Evolutionary conservation across 2,797 vertebrate genomes (phyloP).

Genomic region (Brotula barbata): DNA sequence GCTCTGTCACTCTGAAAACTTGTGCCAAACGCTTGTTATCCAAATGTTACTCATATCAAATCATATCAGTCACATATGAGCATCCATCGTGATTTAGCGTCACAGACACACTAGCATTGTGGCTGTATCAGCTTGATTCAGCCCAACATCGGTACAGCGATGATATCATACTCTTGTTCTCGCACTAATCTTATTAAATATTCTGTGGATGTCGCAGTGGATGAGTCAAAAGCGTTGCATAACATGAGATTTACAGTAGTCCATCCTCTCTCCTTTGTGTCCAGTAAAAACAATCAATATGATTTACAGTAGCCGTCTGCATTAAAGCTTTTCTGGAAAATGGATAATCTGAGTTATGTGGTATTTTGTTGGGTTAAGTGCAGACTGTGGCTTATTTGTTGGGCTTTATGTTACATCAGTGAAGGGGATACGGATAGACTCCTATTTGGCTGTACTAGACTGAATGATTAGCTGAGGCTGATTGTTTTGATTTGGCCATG

Average conservation of each 20-base stretch:
- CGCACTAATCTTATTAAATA: conserved; percentile 41
- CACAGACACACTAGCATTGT: conserved; percentile 12
- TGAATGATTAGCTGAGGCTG: not conserved
- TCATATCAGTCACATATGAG: conserved; percentile 21
- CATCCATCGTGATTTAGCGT: conserved; percentile 40
- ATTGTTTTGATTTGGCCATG: not conserved
- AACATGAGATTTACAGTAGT: conserved; percentile 16
- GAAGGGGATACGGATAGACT: not conserved
- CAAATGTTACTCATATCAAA: conserved; percentile 12
- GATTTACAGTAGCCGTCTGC: conserved; percentile 27
- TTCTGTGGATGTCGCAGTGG: conserved; percentile 13
- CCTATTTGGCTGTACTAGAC: not conserved
- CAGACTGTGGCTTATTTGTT: conserved; percentile 4
- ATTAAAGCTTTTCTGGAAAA: conserved; percentile 19
- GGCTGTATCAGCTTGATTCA: conserved; percentile 1
- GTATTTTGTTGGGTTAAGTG: conserved; percentile 22
- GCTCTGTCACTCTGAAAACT: conserved; percentile 23
- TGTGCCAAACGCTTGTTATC: conserved; percentile 12
- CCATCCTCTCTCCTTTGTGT: not conserved
- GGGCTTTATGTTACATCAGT: not conserved
- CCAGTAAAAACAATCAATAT: conserved; percentile 10
- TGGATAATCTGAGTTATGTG: conserved; percentile 26
- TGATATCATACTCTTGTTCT: conserved; percentile 25
- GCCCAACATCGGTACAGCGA: not conserved
- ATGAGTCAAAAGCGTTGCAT: conserved; percentile 31